Evolutionary conservation across 2,113 vertebrate species (phyloP).

Genomic region (Turnix velox): DNA sequence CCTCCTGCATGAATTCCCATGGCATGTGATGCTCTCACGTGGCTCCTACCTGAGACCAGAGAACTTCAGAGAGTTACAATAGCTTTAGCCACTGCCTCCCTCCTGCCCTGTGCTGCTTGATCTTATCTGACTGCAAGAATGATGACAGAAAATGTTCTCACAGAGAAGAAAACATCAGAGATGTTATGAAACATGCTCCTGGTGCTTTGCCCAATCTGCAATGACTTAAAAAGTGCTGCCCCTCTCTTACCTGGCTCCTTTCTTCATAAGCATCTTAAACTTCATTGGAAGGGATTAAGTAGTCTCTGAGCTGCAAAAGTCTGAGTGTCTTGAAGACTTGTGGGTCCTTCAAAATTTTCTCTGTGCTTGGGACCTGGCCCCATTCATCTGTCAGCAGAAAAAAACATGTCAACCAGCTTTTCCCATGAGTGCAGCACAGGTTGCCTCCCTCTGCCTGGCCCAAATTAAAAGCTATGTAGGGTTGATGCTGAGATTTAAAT

Average conservation of each 20-base stretch:
- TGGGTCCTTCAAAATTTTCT: not conserved
- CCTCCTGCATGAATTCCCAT: not conserved
- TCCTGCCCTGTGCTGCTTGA: not conserved
- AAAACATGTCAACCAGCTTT: not conserved
- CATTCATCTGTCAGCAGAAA: not conserved
- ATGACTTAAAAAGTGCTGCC: not conserved
- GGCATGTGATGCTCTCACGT: not conserved
- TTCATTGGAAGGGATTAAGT: not conserved
- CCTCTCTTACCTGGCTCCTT: not conserved
- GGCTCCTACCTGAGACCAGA: not conserved
- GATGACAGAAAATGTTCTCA: not conserved
- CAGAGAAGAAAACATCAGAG: not conserved
- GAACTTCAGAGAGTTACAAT: not conserved
- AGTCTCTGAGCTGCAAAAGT: not conserved
- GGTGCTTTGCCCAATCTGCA: fast-evolving
- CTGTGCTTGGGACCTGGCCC: not conserved
- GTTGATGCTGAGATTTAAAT: not conserved
- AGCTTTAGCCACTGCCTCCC: not conserved
- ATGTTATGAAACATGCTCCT: not conserved
- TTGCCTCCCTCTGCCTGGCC: not conserved
- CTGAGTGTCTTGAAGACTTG: not conserved
- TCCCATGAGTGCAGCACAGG: fast-evolving
- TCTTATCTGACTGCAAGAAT: not conserved
- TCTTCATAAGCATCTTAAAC: not conserved
- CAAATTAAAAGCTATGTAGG: not conserved